Evolutionary conservation across 2,888 invertebrate species (phyloP).

Genomic region (Chrysolina oricalcia): DNA sequence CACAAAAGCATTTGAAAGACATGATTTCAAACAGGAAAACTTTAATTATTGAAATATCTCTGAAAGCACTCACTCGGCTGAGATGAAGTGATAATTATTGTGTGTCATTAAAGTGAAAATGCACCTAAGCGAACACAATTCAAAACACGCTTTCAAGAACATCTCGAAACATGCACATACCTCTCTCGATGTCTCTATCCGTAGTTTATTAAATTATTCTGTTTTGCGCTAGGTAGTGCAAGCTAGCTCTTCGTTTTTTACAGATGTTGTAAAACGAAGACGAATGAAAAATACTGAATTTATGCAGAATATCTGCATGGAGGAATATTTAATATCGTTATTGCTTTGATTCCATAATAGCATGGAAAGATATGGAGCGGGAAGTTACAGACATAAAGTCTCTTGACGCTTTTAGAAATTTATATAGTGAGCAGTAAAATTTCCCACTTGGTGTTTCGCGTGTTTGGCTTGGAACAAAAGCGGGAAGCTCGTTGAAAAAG

Average conservation of each 20-base stretch:
- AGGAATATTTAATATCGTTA: conserved; percentile 26
- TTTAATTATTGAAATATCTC: no score
- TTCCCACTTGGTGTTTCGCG: not conserved
- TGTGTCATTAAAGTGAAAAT: no score
- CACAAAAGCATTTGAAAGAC: no score
- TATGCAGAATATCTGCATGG: conserved; percentile 19
- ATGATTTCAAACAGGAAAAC: no score
- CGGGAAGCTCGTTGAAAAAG: no score
- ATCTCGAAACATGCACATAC: not conserved
- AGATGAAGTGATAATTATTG: not conserved
- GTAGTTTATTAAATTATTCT: conserved; percentile 16
- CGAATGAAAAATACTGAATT: conserved; percentile 12
- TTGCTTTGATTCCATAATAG: conserved; percentile 1
- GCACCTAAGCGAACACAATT: no score
- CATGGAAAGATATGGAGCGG: conserved; percentile 7
- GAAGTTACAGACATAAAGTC: conserved; percentile 14
- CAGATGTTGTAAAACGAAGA: conserved; percentile 6
- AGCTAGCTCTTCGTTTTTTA: not conserved
- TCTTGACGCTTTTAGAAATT: not conserved
- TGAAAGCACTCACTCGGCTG: not conserved
- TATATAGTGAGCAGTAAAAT: conserved; percentile 7
- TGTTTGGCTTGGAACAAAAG: no score
- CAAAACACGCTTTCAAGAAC: not conserved
- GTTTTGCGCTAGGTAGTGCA: conserved; percentile 8
- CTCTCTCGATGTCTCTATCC: not conserved